A percentile compares a stretch with the other conserved stretches of the same genome.
Conservation (phyloP, 2,888 invertebrate species). For the Sceliomorpha sp. region DNA sequence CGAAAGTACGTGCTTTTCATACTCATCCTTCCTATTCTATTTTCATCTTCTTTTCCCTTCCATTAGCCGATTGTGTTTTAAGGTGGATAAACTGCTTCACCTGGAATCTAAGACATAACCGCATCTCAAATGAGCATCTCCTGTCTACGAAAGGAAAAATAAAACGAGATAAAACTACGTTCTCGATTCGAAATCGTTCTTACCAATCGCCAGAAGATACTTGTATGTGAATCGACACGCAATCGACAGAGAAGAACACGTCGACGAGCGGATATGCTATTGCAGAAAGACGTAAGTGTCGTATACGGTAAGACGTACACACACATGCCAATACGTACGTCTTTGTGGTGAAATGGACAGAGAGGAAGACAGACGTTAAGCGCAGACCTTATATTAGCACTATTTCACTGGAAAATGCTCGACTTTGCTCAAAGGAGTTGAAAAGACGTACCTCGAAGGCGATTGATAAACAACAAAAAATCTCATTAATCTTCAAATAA, state of each 20-base stretch:
- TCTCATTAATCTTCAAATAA: too few species aligned
- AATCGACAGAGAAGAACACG: conserved; percentile 50
- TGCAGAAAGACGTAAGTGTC: conserved; percentile 13
- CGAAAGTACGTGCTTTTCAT: conserved; percentile 60
- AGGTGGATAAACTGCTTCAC: conserved; percentile 63
- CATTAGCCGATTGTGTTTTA: conserved; percentile 72
- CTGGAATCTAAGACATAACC: conserved; percentile 59
- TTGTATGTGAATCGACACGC: conserved; percentile 28
- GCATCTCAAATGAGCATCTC: conserved; percentile 61
- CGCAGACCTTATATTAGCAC: too few species aligned
- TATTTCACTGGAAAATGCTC: too few species aligned
- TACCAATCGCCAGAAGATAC: conserved; percentile 22
- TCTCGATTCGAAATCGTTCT: conserved; percentile 24
- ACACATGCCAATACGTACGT: conserved; percentile 11
- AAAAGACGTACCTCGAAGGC: background rate
- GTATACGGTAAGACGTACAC: conserved; percentile 5
- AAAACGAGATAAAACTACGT: conserved; percentile 30
- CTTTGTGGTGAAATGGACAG: background rate
- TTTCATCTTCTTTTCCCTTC: conserved; percentile 60
- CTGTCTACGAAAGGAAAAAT: conserved; percentile 21
- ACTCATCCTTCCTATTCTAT: conserved; percentile 60
- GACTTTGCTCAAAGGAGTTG: background rate
- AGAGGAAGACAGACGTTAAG: background rate
- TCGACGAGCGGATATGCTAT: conserved; percentile 31
- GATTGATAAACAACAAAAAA: too few species aligned